Conservation (phyloP, 2,888 invertebrate genomes). For the Chalcis sispes region DNA sequence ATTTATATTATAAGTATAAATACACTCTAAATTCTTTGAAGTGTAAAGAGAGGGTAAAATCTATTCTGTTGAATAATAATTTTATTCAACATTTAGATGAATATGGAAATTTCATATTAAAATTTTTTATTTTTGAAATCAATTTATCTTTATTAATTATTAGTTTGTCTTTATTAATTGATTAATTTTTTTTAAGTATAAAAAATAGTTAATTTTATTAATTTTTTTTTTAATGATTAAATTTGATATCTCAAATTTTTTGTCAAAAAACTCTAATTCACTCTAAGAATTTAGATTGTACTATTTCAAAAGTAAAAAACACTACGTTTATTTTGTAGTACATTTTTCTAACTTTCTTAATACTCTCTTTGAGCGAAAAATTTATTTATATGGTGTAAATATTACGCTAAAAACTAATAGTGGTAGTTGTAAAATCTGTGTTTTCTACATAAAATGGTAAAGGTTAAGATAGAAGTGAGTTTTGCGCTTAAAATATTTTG, state of each 20-base stretch:
- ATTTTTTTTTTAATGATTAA: too few species aligned
- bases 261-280: slow-evolving; percentile 21
- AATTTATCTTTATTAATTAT: too few species aligned
- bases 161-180: too few species aligned
- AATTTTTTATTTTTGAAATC: too few species aligned
- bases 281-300: slow-evolving; percentile 42
- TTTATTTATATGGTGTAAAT: slow-evolving; percentile 50
- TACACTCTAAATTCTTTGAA: slow-evolving; percentile 37
- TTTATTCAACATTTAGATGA: too few species aligned
- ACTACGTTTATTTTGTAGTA: slow-evolving; percentile 30
- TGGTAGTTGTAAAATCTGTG: slow-evolving; percentile 42
- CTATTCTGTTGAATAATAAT: neutral
- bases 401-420: slow-evolving; percentile 39
- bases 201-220: slow-evolving; percentile 10
- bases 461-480: slow-evolving; percentile 34
- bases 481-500: slow-evolving; percentile 42
- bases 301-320: slow-evolving; percentile 19
- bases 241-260: neutral
- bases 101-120: too few species aligned
- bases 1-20: slow-evolving; percentile 20
- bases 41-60: neutral
- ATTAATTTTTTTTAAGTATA: too few species aligned
- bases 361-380: slow-evolving; percentile 41
- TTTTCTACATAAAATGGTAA: slow-evolving; percentile 42
- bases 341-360: slow-evolving; percentile 48